phyloP scores from a whole-genome alignment of 2,797 vertebrate genomes.

The Dromococcyx pavoninus region DNA sequence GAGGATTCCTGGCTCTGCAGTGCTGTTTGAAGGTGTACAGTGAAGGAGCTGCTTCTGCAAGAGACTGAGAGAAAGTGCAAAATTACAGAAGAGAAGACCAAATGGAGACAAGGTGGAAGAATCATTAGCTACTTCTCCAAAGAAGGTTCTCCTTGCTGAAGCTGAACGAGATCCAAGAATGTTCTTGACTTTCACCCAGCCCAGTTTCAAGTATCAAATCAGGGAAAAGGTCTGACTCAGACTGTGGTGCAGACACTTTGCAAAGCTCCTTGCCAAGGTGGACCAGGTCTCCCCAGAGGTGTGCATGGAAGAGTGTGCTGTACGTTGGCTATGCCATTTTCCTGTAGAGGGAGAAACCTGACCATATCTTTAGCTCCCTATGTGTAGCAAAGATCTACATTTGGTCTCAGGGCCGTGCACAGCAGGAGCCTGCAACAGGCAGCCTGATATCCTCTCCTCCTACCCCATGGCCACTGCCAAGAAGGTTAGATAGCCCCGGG shows the following conservation, averaged over 20 bases:
- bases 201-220: not conserved
- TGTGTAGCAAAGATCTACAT: not conserved
- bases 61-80: not conserved
- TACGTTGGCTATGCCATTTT: not conserved
- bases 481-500: not conserved
- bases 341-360: not conserved
- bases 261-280: not conserved
- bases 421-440: not conserved
- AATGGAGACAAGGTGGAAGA: not conserved
- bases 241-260: not conserved
- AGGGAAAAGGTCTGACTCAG: not conserved
- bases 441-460: not conserved
- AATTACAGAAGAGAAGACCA: not conserved
- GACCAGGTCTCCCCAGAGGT: fast-evolving
- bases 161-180: fast-evolving
- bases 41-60: not conserved
- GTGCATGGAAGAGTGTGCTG: not conserved
- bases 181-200: not conserved
- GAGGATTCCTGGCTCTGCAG: not conserved
- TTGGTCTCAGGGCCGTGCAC: not conserved
- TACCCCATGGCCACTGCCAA: not conserved
- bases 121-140: not conserved
- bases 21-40: not conserved
- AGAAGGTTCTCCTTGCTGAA: not conserved
- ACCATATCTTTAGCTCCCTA: fast-evolving